These are phyloP conservation scores for Lineus longissimus DNA, from an alignment of 1,140 invertebrate species.

Conservation along the genomic window DNA sequence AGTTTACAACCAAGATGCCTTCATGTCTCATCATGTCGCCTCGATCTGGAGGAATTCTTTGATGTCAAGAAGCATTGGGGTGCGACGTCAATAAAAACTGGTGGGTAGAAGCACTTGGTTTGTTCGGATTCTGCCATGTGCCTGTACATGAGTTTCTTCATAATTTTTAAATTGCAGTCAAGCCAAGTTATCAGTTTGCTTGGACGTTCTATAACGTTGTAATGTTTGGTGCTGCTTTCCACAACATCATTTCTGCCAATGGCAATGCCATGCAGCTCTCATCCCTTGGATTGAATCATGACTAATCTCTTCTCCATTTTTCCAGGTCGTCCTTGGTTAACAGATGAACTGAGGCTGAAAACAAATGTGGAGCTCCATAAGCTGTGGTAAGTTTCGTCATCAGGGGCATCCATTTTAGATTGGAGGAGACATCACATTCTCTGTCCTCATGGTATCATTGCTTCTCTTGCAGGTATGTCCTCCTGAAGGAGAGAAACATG, in stretches of 20 bases:
- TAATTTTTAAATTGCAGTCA: too few species aligned
- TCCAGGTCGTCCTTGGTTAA: constrained; percentile 76
- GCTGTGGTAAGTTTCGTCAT: constrained; percentile 73
- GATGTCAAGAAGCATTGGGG: constrained; percentile 85
- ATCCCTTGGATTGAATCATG: too few species aligned
- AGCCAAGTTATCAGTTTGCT: too few species aligned
- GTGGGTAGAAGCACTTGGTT: constrained; percentile 26
- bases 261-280: too few species aligned
- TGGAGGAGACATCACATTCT: not conserved
- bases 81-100: constrained; percentile 71
- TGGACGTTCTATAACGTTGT: too few species aligned
- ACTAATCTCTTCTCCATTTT: too few species aligned
- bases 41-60: constrained; percentile 75
- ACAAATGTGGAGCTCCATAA: constrained; percentile 96
- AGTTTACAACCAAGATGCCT: too few species aligned
- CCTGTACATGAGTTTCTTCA: too few species aligned
- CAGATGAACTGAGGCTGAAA: constrained; percentile 89
- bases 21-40: too few species aligned
- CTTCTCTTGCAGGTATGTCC: constrained; percentile 68
- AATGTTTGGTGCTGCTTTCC: too few species aligned
- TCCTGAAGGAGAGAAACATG: constrained; percentile 97
- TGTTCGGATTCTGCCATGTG: not conserved
- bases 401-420: not conserved
- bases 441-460: not conserved
- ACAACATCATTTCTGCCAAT: too few species aligned